A percentile compares a stretch with the other conserved stretches of the same genome.
These are phyloP conservation scores for Eupithecia pulchellata DNA, from an alignment of 2,888 invertebrate genomes.

Conservation along the genomic window DNA sequence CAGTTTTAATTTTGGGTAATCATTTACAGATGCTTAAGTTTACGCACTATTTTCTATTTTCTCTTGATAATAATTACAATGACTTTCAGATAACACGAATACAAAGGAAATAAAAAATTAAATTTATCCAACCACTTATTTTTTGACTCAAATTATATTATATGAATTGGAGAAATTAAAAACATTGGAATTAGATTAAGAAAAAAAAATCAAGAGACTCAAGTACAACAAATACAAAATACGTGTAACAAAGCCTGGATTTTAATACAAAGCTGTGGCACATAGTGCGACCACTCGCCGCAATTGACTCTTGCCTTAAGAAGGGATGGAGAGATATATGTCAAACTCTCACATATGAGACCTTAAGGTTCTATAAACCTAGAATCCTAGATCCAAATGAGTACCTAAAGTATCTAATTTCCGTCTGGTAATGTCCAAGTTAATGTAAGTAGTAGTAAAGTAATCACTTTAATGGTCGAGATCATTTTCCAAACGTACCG, in stretches of 20 bases:
- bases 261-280: neutral
- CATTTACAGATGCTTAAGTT: neutral
- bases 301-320: neutral
- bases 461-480: slow-evolving; percentile 21
- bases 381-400: slow-evolving; percentile 3
- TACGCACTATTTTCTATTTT: neutral
- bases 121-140: neutral
- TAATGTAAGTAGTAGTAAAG: slow-evolving; percentile 3
- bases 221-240: neutral
- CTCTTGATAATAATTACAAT: neutral
- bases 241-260: neutral
- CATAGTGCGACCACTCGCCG: neutral
- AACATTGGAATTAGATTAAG: neutral
- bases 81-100: neutral
- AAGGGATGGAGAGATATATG: neutral
- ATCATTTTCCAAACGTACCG: slow-evolving; percentile 15
- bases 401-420: slow-evolving; percentile 14
- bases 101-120: neutral
- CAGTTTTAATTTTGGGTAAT: neutral
- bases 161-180: no score
- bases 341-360: neutral
- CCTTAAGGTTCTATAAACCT: neutral
- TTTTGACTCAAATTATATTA: no score
- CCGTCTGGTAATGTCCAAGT: slow-evolving; percentile 17
- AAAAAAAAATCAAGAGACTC: neutral